Evolutionary conservation across 2,888 invertebrate species (phyloP), one percentile per base, ranked within the genome.

Genomic region (Caenorhabditis auriculariae): DNA sequence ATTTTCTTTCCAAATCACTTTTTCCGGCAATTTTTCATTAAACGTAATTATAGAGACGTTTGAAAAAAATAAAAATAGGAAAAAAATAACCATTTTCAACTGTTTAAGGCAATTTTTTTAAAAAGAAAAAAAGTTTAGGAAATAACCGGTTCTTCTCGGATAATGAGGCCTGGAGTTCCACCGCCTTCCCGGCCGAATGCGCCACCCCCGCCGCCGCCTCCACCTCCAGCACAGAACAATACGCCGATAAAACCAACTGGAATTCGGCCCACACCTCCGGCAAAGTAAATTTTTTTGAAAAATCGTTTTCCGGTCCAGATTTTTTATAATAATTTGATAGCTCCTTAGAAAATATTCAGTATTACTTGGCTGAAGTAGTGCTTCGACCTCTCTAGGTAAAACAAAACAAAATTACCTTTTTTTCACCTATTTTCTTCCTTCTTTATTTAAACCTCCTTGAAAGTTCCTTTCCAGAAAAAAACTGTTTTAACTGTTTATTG

Each of bases 161-260:
- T 58, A 21, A 47, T 63, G n/a, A 57, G 69, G 5, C 72, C 72
- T 7, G 46, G 61, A 12, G 72, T 63, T 24, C 64, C 66, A 5
- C 65, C 69, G 26, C 66, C 67, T 19, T 50, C 67, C 26, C 62
- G 67, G 7, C 72, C 72, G 19, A 54, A 59, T 9, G 69, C 64
- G 12, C 68, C 69, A 2, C 69, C 69, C 5, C 69, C 72, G 4
- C 63, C 63, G 9, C 65, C 58, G 15, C 55, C 64, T 12, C 39
- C 59, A 26, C 46, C 52, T 9, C 39, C 54, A 38, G 28, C 43
- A 1, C 41, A n/a, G n/a, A n/a, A n/a, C n/a, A n/a, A n/a, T n/a
- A n/a, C n/a, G n/a, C n/a, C n/a, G n/a, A n/a, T 19, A n/a, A 17
- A 37, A n/a, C n/a, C 37, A n/a, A n/a, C 37, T 3, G 37, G n/a